Conservation (phyloP, 2,113 vertebrate genomes). For the Microtus pennsylvanicus region DNA sequence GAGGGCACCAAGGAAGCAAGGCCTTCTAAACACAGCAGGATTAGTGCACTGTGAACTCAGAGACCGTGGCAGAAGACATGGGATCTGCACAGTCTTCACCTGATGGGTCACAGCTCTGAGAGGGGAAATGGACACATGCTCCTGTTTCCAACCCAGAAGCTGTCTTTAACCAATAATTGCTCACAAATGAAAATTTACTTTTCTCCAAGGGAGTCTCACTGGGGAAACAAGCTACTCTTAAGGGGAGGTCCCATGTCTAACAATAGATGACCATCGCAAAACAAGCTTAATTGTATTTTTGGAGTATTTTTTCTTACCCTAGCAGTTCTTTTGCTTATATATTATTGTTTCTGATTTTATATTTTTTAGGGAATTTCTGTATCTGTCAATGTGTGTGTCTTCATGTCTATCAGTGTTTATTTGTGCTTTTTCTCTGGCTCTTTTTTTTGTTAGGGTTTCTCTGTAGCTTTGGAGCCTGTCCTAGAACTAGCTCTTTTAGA, state of each 20-base stretch:
- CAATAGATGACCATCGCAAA: neutral
- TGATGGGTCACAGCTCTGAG: neutral
- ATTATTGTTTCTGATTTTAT: neutral
- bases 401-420: neutral
- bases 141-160: neutral
- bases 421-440: neutral
- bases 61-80: neutral
- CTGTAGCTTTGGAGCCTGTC: too few species aligned
- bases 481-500: too few species aligned
- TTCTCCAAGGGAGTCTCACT: neutral
- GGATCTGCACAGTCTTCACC: neutral
- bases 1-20: neutral
- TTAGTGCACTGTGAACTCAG: neutral
- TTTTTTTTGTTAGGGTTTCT: too few species aligned
- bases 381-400: neutral
- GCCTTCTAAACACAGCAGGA: neutral
- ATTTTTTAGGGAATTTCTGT: neutral
- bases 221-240: neutral
- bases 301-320: neutral
- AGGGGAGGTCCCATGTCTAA: neutral
- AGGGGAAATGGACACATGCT: neutral
- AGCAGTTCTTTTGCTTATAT: neutral
- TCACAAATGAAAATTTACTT: neutral
- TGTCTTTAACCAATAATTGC: neutral
- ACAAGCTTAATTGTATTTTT: neutral